These are phyloP conservation scores for Jaculus jaculus DNA, from an alignment of 2,113 vertebrate genomes.

Conservation along the genomic window DNA sequence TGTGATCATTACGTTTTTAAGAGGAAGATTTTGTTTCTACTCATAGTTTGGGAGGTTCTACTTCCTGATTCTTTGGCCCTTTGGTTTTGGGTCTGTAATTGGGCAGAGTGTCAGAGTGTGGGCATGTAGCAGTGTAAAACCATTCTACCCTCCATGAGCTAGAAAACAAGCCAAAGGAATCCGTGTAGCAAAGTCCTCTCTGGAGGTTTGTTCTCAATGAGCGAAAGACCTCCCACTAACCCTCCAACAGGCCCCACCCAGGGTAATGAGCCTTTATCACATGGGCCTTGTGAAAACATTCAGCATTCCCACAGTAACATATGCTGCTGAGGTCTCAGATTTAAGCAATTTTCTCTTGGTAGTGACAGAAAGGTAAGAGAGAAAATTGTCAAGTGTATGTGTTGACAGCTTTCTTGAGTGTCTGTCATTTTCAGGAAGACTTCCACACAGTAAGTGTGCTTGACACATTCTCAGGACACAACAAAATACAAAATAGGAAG, in stretches of 20 bases:
- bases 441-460: neutral
- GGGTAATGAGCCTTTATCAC: neutral
- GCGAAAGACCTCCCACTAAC: neutral
- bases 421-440: neutral
- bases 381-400: neutral
- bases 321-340: too few species aligned
- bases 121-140: neutral
- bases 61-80: neutral
- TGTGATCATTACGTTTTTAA: neutral
- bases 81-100: neutral
- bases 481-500: neutral
- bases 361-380: neutral
- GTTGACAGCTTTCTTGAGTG: neutral
- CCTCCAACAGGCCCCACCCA: accelerated
- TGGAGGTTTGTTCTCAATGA: neutral
- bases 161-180: neutral
- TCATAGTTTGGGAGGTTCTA: neutral
- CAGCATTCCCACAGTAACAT: too few species aligned
- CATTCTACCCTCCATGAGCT: neutral
- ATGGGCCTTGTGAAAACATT: neutral
- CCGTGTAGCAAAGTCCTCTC: neutral
- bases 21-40: neutral
- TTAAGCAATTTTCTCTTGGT: neutral
- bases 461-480: neutral
- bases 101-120: too few species aligned